These are phyloP conservation scores for Stenotaenia linearis DNA, from an alignment of 2,888 invertebrate species.

Conservation along the genomic window DNA sequence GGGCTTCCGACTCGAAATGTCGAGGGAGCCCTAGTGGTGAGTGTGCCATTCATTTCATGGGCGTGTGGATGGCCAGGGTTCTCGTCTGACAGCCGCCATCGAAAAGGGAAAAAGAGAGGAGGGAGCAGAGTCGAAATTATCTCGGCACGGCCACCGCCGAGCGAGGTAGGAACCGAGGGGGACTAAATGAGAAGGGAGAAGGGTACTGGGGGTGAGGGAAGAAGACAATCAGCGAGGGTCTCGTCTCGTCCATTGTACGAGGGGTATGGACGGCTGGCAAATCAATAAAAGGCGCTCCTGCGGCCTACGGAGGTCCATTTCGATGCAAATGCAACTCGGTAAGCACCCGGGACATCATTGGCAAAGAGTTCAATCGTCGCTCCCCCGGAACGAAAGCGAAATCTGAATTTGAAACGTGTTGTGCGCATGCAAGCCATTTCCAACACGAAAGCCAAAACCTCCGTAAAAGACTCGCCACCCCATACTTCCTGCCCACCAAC, in stretches of 20 bases:
- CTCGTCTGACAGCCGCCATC: neutral
- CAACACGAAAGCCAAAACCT: neutral
- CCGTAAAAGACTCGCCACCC: neutral
- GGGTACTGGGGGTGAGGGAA: neutral
- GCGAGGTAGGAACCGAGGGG: neutral
- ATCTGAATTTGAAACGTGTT: neutral
- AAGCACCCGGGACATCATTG: neutral
- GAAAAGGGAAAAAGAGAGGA: neutral
- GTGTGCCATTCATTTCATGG: neutral
- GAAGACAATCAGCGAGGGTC: neutral
- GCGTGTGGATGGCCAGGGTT: neutral
- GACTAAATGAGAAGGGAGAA: neutral
- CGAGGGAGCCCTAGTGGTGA: neutral
- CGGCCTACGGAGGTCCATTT: neutral
- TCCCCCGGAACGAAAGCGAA: neutral
- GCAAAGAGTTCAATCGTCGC: neutral
- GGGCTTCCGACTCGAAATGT: neutral
- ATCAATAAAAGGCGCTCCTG: neutral
- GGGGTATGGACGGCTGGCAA: neutral
- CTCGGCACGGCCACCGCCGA: neutral
- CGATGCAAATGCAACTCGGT: neutral
- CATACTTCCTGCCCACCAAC: neutral
- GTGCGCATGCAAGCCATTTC: neutral
- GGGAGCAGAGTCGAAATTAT: neutral
- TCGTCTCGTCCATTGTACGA: neutral